Base-by-base conservation (phyloP, 1,140 invertebrate genomes). In the Tetragonula clypearis region DNA sequence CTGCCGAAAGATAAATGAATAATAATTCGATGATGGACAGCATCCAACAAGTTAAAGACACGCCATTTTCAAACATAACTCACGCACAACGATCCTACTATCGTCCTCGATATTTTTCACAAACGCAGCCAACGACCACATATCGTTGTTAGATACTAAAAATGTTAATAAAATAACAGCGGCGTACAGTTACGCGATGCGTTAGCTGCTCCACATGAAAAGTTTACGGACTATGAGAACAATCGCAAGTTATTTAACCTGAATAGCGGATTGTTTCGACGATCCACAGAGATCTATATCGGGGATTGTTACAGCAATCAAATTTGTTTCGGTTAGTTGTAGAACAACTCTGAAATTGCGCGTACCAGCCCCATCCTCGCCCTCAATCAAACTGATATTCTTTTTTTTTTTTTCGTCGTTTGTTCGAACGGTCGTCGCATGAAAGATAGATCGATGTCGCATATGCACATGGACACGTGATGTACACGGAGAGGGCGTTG, bases 381-480 rank as follows among this genome's bases (percentile, higher is more conserved):
- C 19, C 23, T 55, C 21, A 53, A 71, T 80, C 66, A 21, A 41
- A 58, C 66, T 41, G 15, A 41, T 26, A 30, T 58, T 71, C 49
- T n/a, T 58, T 12, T 75, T 19, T 74, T 55, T 74, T 41, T 35
- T 23, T 53, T 14, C 53, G 49, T 30, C 26, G 21, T 41, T 60
- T 14, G 30, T 60, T 23, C 14, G 77, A 9, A 17, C 30, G 77
- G 26, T 79, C 26, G 23, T 72, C 12, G 56, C 35, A 26, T 30
- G 68, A 77, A 41, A 14, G 53, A 68, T 58, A 55, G 65, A 55
- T 83, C 73, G n/a, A 30, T 69, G 65, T 74, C 71, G 58, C 72
- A 19, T 49, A 30, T 77, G 23, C 23, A 26, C 53, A 41, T 19
- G 35, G 14, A 55, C 53, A 35, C 17, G 41, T 58, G 68, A 77